Base-by-base conservation (phyloP, 2,888 invertebrate species). In the Eristalinus sepulchralis region DNA sequence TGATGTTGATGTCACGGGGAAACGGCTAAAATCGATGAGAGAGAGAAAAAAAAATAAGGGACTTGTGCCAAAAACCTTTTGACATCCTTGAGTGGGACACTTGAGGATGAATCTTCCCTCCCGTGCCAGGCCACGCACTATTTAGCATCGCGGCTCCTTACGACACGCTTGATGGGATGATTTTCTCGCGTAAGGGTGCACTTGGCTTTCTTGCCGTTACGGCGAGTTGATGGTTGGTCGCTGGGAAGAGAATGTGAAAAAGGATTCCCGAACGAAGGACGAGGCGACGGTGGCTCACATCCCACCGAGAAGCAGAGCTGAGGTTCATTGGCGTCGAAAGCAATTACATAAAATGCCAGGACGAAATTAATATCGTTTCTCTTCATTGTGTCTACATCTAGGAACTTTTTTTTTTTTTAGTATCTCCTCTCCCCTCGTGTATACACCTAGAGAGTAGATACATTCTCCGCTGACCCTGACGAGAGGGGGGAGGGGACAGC, bases 381-480 rank as follows among this genome's bases (percentile, higher is more conserved):
- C 71, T 55, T 76, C 47, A 59, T 63, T 60, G 47, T 83, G 53
- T 47, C 34, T 70, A 70, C 39, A 64, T 71, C 75, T 17, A 27
- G n/a, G 27, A 10, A 9, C 6, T 47, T 59, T 36, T 63, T 59
- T 53, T 67, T 36, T 17, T 27, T 55, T 47, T 22, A 8, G 24
- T 62, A 68, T 17, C 72, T 31, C n/a, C 53, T 31, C n/a, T 36
- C 55, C 33, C n/a, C 47, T 20, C 13, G 31, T 70, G 55, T 33
- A 53, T 75, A 70, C 47, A 77, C 34, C 22, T 68, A 62, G 34
- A 20, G 13, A 55, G 59, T 81, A 81, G 85, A 85, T 77, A 85
- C 84, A 81, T 70, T 70, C 70, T 70, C n/a, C 10, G 81, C 73
- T 81, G 85, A 72, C 81, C 81, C 81, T 85, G 85, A 81, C 75